A percentile compares a stretch with the other conserved stretches of the same genome.
phyloP scores from a whole-genome alignment of 1,140 invertebrate genomes.

The Micrasema minimum region DNA sequence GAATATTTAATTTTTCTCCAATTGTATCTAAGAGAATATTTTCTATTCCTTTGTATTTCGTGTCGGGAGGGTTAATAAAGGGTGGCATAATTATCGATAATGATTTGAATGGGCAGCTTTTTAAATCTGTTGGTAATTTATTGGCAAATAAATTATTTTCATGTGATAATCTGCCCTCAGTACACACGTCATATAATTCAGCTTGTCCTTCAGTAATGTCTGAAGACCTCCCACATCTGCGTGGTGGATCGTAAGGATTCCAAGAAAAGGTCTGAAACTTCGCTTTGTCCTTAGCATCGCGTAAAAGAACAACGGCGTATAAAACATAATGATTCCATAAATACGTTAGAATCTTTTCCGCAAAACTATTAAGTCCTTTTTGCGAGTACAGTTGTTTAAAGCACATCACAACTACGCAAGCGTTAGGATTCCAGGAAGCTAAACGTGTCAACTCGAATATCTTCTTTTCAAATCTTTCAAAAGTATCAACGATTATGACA shows the following conservation, averaged over 20 bases:
- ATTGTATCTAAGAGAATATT: conserved; percentile 55
- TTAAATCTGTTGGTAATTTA: conserved; percentile 57
- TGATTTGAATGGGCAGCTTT: conserved; percentile 57
- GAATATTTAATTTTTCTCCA: conserved; percentile 55
- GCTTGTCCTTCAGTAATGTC: conserved; percentile 57
- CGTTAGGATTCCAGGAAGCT: conserved; percentile 60
- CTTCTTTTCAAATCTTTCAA: conserved; percentile 56
- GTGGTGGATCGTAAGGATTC: conserved; percentile 61
- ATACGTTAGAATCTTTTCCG: conserved; percentile 56
- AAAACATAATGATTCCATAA: conserved; percentile 58
- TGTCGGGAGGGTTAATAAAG: conserved; percentile 56
- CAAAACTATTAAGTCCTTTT: conserved; percentile 44
- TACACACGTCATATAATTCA: conserved; percentile 56
- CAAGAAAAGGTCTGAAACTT: conserved; percentile 57
- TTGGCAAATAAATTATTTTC: conserved; percentile 54
- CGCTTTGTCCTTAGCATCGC: conserved; percentile 53
- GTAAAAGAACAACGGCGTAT: conserved; percentile 56
- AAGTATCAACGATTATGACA: conserved; percentile 57
- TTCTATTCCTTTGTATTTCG: conserved; percentile 57
- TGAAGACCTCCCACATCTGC: conserved; percentile 58
- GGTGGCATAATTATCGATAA: conserved; percentile 58
- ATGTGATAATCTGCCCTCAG: conserved; percentile 54
- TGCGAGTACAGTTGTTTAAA: conserved; percentile 48
- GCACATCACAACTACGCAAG: conserved; percentile 57
- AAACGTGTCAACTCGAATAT: conserved; percentile 54